These are phyloP conservation scores for Arvicanthis niloticus DNA, from an alignment of 2,113 vertebrate genomes.

Conservation along the genomic window DNA sequence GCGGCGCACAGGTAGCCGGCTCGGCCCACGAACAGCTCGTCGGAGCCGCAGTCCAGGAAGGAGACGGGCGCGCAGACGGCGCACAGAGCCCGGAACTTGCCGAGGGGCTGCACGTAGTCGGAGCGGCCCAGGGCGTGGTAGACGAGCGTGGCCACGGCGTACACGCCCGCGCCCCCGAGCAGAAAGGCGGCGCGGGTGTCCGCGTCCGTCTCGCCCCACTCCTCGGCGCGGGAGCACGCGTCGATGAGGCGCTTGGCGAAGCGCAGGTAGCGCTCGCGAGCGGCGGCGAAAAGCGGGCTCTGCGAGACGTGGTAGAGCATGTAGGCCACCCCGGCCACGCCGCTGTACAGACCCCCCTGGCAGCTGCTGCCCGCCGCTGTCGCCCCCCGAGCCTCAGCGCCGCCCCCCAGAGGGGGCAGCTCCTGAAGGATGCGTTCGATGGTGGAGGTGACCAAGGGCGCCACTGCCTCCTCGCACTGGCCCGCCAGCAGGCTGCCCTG, in stretches of 20 bases:
- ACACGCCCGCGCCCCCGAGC: slow-evolving; percentile 92
- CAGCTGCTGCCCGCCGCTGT: slow-evolving; percentile 81
- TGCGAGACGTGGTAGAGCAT: slow-evolving; percentile 93
- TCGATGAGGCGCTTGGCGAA: slow-evolving; percentile 91
- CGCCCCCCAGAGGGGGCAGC: slow-evolving; percentile 83
- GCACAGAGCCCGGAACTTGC: slow-evolving; percentile 91
- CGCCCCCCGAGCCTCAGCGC: slow-evolving; percentile 66
- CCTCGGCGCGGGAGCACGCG: slow-evolving; percentile 88
- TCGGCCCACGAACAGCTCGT: slow-evolving; percentile 94
- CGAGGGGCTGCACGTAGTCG: slow-evolving; percentile 89
- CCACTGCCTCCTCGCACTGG: slow-evolving; percentile 86
- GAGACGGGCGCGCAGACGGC: slow-evolving; percentile 90
- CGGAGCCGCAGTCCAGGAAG: slow-evolving; percentile 94
- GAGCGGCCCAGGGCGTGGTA: slow-evolving; percentile 91
- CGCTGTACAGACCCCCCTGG: slow-evolving; percentile 92
- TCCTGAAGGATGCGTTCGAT: slow-evolving; percentile 90
- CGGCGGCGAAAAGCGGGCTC: slow-evolving; percentile 89
- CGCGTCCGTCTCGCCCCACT: slow-evolving; percentile 89
- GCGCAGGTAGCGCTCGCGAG: slow-evolving; percentile 89
- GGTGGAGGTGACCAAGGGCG: slow-evolving; percentile 88
- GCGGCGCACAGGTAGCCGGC: slow-evolving; percentile 94
- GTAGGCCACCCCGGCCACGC: slow-evolving; percentile 92
- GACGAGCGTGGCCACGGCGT: slow-evolving; percentile 91
- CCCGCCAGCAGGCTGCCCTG: slow-evolving; percentile 88
- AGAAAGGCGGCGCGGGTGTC: slow-evolving; percentile 93